These are phyloP conservation scores for Nyctibius bracteatus DNA, from an alignment of 2,113 vertebrate species.

Conservation along the genomic window DNA sequence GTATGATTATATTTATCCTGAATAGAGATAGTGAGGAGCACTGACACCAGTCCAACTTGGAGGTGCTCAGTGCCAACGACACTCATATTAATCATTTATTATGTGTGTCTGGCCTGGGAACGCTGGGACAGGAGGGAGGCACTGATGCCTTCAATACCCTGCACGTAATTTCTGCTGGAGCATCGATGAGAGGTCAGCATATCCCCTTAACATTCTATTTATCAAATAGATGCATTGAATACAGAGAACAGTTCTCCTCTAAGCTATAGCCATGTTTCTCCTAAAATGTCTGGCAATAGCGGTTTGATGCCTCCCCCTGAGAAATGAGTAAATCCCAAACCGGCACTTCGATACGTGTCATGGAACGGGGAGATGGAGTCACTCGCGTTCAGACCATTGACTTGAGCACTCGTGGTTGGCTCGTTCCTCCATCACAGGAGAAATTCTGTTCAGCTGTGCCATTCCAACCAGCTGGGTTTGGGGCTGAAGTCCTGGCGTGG, in stretches of 20 bases:
- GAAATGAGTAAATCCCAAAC: background rate
- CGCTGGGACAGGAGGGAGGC: background rate
- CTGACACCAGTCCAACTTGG: too few relatives aligned
- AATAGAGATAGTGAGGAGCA: background rate
- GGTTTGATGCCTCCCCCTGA: background rate
- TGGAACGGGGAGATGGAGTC: background rate
- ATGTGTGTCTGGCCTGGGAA: fast-evolving
- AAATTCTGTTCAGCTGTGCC: background rate
- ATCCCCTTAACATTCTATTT: too few relatives aligned
- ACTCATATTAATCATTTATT: background rate
- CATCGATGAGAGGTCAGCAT: background rate
- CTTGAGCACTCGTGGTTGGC: fast-evolving
- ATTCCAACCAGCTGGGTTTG: background rate
- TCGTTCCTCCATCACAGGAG: fast-evolving
- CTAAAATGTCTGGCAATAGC: background rate
- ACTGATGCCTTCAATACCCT: background rate
- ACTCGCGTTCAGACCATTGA: fast-evolving
- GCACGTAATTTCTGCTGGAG: background rate
- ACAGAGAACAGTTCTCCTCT: background rate
- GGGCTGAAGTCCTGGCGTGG: background rate
- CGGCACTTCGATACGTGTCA: fast-evolving
- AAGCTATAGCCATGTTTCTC: background rate
- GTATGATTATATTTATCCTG: background rate
- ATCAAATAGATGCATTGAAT: background rate
- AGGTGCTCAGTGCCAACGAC: background rate